Evolutionary conservation across 2,888 invertebrate genomes (phyloP), one percentile per base, ranked within the genome.

Genomic region (Andrena praecox): DNA sequence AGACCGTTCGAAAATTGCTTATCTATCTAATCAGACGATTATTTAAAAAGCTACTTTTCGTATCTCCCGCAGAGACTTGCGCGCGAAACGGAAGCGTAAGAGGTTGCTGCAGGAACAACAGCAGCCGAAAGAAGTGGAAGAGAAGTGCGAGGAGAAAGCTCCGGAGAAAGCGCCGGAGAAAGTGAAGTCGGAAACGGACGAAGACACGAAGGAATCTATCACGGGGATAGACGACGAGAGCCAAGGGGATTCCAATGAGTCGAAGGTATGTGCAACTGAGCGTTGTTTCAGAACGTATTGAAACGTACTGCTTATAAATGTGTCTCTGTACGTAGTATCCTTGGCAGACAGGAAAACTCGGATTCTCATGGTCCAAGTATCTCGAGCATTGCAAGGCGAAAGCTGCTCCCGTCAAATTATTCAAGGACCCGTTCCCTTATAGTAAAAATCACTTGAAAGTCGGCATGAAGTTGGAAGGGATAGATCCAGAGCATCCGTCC

Each of bases 391-490:
- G 96, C 82, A 96, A 97, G 91, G 96, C 97, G 0, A 96, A 96
- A 91, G 95, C 96, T 35, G 97, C 97, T 0, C 97, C 97, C 0
- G 95, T 96, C 0, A 97, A 97, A 91, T 94, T 98, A 27, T 98
- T 98, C 91, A 96, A 96, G 87, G 97, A 97, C 91, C 96, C 97
- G 0, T 97, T 97, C 90, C 97, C 98, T 0, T 96, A 96, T 87
- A 95, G 95, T 5, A 96, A 97, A 84, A 98, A 98, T 94, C 95
- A 96, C 35, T 97, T 97, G 90, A 96, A 96, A 91, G 95, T 97
- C 56, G 98, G 98, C 2, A 98, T 98, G 98, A 97, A 98, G 90
- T 93, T 99, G 89, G 99, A 99, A 95, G 99, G 98, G 2, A 97
- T 99, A 62, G 99, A 99, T 94, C 99, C 99, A 0, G 96, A 97